Evolutionary conservation across 2,113 vertebrate genomes (phyloP).

Genomic region (Melanocharis versteri): DNA sequence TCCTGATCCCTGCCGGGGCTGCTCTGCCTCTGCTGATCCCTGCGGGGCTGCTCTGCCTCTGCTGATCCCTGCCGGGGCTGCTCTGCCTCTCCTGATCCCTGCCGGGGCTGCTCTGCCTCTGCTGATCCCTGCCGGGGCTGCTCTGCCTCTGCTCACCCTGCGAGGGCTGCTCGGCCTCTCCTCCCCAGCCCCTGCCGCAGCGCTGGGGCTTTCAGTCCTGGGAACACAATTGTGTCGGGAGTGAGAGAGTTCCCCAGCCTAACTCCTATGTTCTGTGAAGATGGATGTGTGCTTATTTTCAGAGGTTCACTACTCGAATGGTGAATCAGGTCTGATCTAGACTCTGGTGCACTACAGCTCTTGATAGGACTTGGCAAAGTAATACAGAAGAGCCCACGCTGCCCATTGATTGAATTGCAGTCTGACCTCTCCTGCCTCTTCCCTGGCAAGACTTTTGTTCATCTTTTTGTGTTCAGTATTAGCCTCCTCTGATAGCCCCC

Average conservation of each 20-base stretch:
- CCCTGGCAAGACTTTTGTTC: conserved; percentile 24
- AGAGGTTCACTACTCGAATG: neutral
- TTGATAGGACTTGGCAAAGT: neutral
- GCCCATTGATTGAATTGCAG: conserved; percentile 34
- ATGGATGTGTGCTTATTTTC: neutral
- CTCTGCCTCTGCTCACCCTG: too few relatives aligned
- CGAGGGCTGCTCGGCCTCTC: neutral
- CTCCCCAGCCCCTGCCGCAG: neutral
- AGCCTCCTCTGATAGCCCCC: neutral
- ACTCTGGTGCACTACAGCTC: neutral
- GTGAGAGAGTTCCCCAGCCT: neutral
- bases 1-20: neutral
- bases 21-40: neutral
- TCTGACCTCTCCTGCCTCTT: conserved; percentile 21
- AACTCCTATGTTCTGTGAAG: neutral
- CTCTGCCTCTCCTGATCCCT: neutral
- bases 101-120: neutral
- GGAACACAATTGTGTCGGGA: neutral
- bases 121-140: too few relatives aligned
- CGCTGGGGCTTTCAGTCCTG: neutral
- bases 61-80: neutral
- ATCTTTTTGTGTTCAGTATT: conserved; percentile 22
- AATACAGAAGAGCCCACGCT: neutral
- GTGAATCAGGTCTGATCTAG: neutral
- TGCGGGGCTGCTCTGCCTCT: neutral